A percentile compares a stretch with the other conserved stretches of the same genome.
phyloP scores from a whole-genome alignment of 2,113 vertebrate species.

The Rattus rattus region DNA sequence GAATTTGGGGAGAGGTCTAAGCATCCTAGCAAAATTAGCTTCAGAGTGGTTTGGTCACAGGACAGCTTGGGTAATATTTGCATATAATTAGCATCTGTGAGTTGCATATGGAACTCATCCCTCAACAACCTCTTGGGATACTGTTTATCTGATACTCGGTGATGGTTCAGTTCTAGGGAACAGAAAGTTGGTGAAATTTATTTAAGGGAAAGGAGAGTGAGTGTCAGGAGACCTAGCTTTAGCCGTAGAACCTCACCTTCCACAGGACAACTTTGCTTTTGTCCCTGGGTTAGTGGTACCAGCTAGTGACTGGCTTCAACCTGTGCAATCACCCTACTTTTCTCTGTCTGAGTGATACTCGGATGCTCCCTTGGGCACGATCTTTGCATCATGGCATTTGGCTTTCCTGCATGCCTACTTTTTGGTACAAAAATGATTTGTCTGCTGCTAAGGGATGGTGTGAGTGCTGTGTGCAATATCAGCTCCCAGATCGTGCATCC shows the following conservation, averaged over 20 bases:
- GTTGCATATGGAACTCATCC: background rate
- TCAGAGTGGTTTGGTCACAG: background rate
- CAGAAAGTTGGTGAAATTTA: background rate
- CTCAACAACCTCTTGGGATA: background rate
- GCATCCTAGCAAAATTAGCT: background rate
- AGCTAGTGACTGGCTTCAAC: background rate
- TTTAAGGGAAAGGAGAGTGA: background rate
- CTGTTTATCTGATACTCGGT: background rate
- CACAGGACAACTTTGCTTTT: background rate
- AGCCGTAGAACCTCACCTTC: background rate
- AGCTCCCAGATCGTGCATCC: background rate
- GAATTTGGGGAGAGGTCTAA: too few species aligned
- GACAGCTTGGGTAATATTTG: background rate
- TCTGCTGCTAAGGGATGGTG: background rate
- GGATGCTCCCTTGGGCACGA: background rate
- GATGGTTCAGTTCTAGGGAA: background rate
- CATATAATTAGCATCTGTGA: background rate
- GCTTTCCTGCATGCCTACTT: background rate
- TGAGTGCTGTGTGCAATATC: accelerated
- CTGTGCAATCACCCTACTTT: background rate
- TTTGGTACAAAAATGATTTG: background rate
- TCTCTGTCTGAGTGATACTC: background rate
- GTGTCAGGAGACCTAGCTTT: background rate
- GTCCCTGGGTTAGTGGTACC: background rate
- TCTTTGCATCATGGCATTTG: background rate